A percentile compares a stretch with the other conserved stretches of the same genome.
These are phyloP conservation scores for Ceratina australensis DNA, from an alignment of 1,140 invertebrate species.

Conservation along the genomic window DNA sequence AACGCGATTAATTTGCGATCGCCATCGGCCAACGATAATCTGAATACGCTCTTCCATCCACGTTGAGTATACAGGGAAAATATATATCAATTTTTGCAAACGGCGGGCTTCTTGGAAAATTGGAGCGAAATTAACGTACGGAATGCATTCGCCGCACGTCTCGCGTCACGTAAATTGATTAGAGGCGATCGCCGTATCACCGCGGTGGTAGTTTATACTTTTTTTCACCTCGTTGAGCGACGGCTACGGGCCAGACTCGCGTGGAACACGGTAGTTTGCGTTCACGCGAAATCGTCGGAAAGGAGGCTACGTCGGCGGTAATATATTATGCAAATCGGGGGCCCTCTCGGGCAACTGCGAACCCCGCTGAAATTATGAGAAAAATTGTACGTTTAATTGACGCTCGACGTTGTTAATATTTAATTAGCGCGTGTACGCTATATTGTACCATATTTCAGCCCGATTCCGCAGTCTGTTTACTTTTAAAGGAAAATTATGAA, in stretches of 20 bases:
- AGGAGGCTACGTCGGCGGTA: not conserved
- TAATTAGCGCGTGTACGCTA: not conserved
- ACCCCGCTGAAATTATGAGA: not conserved
- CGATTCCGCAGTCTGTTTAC: slow-evolving; percentile 4
- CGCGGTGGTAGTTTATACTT: not conserved
- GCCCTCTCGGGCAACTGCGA: not conserved
- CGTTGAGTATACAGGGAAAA: no score
- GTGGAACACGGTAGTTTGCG: not conserved
- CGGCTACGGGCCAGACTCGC: not conserved
- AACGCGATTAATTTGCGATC: no score
- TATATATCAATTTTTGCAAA: no score
- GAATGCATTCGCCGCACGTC: not conserved
- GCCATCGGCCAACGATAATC: no score
- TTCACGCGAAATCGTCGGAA: not conserved
- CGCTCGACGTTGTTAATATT: slow-evolving; percentile 7
- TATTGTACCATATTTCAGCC: not conserved
- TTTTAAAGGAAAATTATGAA: slow-evolving; percentile 8
- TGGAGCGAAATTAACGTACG: not conserved
- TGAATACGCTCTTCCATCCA: no score
- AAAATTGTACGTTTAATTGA: slow-evolving; percentile 11
- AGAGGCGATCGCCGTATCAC: not conserved
- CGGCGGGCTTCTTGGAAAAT: not conserved
- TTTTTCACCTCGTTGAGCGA: not conserved
- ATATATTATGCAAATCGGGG: slow-evolving; percentile 12
- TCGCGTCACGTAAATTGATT: not conserved